phyloP scores from a whole-genome alignment of 1,140 invertebrate species.

The Brachionus angularis region DNA sequence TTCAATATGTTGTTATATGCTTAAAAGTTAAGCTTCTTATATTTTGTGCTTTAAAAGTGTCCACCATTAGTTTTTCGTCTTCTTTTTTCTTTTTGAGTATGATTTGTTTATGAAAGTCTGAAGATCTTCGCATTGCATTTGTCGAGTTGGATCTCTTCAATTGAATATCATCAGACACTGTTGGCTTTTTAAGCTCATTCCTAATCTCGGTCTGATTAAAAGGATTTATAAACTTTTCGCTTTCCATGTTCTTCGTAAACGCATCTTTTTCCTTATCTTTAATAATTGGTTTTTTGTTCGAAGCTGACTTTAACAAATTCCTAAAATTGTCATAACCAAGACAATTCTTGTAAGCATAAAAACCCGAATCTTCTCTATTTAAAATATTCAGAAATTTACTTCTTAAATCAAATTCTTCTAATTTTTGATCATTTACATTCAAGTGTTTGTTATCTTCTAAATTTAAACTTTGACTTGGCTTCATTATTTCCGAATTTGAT shows the following conservation, averaged over 20 bases:
- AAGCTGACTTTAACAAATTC: background rate
- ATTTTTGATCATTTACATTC: too few relatives aligned
- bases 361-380: background rate
- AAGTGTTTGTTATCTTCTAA: background rate
- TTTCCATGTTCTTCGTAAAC: too few relatives aligned
- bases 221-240: conserved; percentile 21
- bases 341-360: conserved; percentile 10
- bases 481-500: background rate
- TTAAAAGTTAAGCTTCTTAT: conserved; percentile 42
- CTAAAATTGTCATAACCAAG: conserved; percentile 34
- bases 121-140: background rate
- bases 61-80: conserved; percentile 27
- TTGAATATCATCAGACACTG: background rate
- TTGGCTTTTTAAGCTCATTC: background rate
- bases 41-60: conserved; percentile 27
- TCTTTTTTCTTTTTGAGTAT: conserved; percentile 4
- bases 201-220: background rate
- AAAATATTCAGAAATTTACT: background rate
- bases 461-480: background rate
- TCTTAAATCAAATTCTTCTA: too few relatives aligned
- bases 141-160: background rate
- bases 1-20: conserved; percentile 37
- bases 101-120: background rate
- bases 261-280: background rate
- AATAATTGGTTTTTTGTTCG: background rate